Conservation (phyloP, 2,888 invertebrate genomes). For the Cepaea hortensis region DNA sequence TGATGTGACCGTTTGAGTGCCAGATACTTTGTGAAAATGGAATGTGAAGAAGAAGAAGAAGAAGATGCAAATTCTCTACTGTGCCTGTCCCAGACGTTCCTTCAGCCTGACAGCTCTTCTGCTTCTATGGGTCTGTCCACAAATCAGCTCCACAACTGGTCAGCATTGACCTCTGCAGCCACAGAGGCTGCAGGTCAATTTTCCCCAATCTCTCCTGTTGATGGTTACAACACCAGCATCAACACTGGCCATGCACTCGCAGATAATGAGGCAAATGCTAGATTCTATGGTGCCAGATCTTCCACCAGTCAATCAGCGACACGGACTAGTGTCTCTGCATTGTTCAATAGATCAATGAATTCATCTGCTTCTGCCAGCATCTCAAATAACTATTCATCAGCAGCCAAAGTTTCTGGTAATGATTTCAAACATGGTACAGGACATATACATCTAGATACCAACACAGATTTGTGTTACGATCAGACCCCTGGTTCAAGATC, state of each 20-base stretch:
- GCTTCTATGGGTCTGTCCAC: conserved; percentile 6
- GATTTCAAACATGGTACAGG: conserved; percentile 12
- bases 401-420: background rate
- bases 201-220: conserved; percentile 44
- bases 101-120: conserved; percentile 40
- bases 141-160: conserved; percentile 40
- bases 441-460: conserved; percentile 12
- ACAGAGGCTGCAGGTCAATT: conserved; percentile 29
- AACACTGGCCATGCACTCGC: conserved; percentile 8
- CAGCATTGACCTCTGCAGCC: background rate
- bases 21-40: conserved; percentile 16
- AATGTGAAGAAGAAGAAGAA: conserved; percentile 43
- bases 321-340: background rate
- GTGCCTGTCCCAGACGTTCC: conserved; percentile 29
- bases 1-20: background rate
- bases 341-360: conserved; percentile 22
- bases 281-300: conserved; percentile 19
- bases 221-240: conserved; percentile 5
- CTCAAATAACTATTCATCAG: conserved; percentile 3
- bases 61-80: conserved; percentile 39
- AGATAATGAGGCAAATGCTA: conserved; percentile 6
- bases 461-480: conserved; percentile 14
- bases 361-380: conserved; percentile 15
- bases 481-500: background rate
- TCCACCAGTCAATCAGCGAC: conserved; percentile 4